phyloP scores from a whole-genome alignment of 2,888 invertebrate genomes.

The Trachelus iudaicus region DNA sequence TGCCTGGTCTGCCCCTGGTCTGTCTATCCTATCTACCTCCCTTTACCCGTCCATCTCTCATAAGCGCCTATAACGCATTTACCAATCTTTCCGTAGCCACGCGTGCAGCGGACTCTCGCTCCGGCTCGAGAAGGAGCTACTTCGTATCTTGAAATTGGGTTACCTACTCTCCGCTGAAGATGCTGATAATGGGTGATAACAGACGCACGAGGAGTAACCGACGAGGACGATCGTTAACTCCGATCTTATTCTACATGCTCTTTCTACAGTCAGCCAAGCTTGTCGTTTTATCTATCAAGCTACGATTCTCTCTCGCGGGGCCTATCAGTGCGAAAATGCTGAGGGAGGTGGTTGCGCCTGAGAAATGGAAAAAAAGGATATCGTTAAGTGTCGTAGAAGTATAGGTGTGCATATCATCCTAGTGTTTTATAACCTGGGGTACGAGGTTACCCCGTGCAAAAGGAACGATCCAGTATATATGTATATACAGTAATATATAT shows the following conservation, averaged over 20 bases:
- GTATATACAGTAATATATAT: too few relatives aligned
- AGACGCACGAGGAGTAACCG: background rate
- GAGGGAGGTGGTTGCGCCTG: background rate
- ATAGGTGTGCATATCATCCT: background rate
- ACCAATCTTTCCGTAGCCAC: background rate
- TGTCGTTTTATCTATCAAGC: background rate
- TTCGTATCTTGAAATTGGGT: slow-evolving; percentile 20
- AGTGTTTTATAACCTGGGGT: background rate
- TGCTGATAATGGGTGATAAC: slow-evolving; percentile 19
- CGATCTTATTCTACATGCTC: background rate
- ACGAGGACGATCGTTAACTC: background rate
- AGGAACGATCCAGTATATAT: background rate
- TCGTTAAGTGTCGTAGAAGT: background rate
- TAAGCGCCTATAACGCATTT: background rate
- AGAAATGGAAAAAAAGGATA: background rate
- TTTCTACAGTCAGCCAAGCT: background rate
- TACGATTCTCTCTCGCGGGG: background rate
- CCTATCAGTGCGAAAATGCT: background rate
- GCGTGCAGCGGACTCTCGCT: background rate
- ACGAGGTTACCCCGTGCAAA: background rate
- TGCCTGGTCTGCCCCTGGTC: background rate
- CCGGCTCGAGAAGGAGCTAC: background rate
- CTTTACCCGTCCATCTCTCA: background rate
- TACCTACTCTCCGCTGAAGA: slow-evolving; percentile 10
- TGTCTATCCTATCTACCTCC: background rate